These are phyloP conservation scores for Phaenicophaeus curvirostris DNA, from an alignment of 2,797 vertebrate species.

Conservation along the genomic window DNA sequence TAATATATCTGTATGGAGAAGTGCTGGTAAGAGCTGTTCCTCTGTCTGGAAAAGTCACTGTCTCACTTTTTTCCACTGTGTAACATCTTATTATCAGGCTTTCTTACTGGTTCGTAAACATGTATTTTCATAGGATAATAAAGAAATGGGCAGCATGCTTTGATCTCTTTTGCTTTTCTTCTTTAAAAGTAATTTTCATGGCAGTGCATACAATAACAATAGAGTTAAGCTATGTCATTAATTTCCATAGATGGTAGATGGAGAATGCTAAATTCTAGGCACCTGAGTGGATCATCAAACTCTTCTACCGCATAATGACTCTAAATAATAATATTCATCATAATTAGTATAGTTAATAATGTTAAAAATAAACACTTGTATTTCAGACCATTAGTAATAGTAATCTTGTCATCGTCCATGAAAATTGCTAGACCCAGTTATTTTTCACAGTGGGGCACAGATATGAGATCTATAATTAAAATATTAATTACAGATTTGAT, in stretches of 20 bases:
- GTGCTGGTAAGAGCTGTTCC: neutral
- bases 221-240: slow-evolving; percentile 52
- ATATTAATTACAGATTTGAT: slow-evolving; percentile 74
- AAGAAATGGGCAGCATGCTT: slow-evolving; percentile 27
- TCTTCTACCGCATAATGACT: slow-evolving; percentile 62
- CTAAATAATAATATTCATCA: slow-evolving; percentile 72
- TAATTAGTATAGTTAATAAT: slow-evolving; percentile 73
- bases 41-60: neutral
- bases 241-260: slow-evolving; percentile 55
- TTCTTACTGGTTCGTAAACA: neutral
- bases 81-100: neutral
- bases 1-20: neutral
- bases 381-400: slow-evolving; percentile 72
- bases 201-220: neutral
- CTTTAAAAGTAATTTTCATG: slow-evolving; percentile 61
- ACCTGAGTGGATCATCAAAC: slow-evolving; percentile 66
- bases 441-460: slow-evolving; percentile 73
- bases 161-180: neutral
- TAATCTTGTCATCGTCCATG: slow-evolving; percentile 73
- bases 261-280: slow-evolving; percentile 66
- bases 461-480: slow-evolving; percentile 77
- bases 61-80: neutral
- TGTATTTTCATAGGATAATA: neutral
- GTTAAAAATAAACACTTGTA: slow-evolving; percentile 75
- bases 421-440: slow-evolving; percentile 69